Conservation (phyloP, 1,140 invertebrate species). For the Metaphire vulgaris region DNA sequence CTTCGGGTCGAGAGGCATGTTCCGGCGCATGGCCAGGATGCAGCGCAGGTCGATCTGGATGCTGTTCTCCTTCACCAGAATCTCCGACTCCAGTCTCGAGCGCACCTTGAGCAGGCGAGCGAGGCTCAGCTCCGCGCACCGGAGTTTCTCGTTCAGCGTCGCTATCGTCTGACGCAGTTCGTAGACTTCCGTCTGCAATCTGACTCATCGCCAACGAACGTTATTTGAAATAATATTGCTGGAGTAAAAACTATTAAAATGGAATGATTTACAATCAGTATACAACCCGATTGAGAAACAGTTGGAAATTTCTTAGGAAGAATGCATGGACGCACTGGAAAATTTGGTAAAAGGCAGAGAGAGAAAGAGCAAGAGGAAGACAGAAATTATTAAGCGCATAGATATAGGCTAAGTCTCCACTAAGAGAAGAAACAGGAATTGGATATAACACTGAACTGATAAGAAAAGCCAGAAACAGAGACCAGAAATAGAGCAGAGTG, state of each 20-base stretch:
- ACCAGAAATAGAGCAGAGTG: too few relatives aligned
- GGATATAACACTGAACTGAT: too few relatives aligned
- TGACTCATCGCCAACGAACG: not conserved
- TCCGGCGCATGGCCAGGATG: conserved; percentile 78
- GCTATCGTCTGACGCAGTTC: conserved; percentile 51
- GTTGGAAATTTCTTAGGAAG: too few relatives aligned
- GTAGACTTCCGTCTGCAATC: conserved; percentile 47
- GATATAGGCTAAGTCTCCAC: too few relatives aligned
- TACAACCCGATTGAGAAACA: too few relatives aligned
- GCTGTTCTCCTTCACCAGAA: conserved; percentile 79
- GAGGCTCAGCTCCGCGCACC: conserved; percentile 55
- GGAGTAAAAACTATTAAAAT: conserved; percentile 9
- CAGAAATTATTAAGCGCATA: too few relatives aligned
- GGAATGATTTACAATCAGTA: conserved; percentile 8
- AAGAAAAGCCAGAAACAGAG: too few relatives aligned
- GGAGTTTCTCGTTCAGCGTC: conserved; percentile 49
- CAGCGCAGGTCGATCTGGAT: conserved; percentile 85
- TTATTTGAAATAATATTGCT: not conserved
- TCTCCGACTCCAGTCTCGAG: conserved; percentile 71
- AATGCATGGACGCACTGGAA: too few relatives aligned
- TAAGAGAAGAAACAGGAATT: too few relatives aligned
- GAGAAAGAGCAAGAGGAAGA: too few relatives aligned
- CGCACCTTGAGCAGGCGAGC: conserved; percentile 77
- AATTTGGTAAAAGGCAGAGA: too few relatives aligned
- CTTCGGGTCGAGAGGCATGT: too few relatives aligned